phyloP scores from a whole-genome alignment of 2,888 invertebrate genomes.

The Globia sparganii region DNA sequence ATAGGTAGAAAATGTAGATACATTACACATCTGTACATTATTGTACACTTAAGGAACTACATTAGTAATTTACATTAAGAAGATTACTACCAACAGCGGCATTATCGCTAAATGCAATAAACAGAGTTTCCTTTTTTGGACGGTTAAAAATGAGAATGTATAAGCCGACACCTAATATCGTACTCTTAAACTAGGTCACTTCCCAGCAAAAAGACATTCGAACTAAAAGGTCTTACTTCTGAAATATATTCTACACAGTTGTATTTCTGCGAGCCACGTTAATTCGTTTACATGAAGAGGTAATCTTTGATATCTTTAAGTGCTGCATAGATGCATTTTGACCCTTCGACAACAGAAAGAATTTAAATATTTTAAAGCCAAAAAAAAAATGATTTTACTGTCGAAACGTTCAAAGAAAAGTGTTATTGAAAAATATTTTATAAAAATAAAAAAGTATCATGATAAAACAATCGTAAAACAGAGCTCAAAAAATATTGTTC shows the following conservation, averaged over 20 bases:
- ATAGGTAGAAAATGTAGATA: neutral
- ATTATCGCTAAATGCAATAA: neutral
- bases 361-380: neutral
- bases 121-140: no score
- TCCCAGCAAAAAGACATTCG: constrained; percentile 3
- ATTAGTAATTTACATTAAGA: neutral
- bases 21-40: neutral
- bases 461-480: neutral
- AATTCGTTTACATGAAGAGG: constrained; percentile 10
- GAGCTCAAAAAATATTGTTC: neutral
- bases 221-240: constrained; percentile 51
- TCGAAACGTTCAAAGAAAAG: neutral
- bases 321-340: neutral
- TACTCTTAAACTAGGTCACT: constrained; percentile 32
- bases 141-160: constrained; percentile 3
- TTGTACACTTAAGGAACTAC: neutral
- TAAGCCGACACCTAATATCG: neutral
- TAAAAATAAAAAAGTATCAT: neutral
- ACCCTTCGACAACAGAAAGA: neutral
- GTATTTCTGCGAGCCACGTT: constrained; percentile 28
- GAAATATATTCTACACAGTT: constrained; percentile 35
- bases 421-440: no score
- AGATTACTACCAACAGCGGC: neutral
- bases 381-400: neutral
- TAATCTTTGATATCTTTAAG: neutral